Evolutionary conservation across 2,113 vertebrate species (phyloP).

Genomic region (Psittacula cyanocephala): DNA sequence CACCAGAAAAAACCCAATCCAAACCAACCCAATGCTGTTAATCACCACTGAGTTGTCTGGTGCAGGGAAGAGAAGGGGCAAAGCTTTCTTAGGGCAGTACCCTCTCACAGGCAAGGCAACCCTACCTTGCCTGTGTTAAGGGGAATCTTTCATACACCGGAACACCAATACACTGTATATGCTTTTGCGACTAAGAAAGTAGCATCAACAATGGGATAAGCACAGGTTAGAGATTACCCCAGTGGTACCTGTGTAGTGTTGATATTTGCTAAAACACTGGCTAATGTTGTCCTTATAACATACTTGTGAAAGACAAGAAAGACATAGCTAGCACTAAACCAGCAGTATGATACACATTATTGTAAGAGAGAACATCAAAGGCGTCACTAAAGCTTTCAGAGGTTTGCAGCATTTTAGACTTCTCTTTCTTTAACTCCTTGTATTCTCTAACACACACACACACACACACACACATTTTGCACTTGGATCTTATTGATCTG

Average conservation of each 20-base stretch:
- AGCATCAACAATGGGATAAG: neutral
- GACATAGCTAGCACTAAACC: neutral
- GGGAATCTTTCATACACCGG: neutral
- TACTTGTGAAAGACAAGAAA: neutral
- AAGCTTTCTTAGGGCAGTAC: neutral
- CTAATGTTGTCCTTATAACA: neutral
- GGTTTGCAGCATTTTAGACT: neutral
- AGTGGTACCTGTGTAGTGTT: neutral
- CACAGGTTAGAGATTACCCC: neutral
- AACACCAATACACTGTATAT: neutral
- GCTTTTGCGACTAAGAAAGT: neutral
- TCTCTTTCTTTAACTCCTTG: neutral
- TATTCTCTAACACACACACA: neutral
- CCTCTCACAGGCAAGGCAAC: neutral
- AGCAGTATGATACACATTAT: neutral
- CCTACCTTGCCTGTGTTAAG: neutral
- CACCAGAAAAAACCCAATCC: neutral
- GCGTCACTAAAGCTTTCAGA: neutral
- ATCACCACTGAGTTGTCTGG: neutral
- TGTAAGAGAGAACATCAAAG: neutral
- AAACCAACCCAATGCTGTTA: neutral
- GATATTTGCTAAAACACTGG: neutral
- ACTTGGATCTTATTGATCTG: neutral
- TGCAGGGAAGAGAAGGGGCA: neutral
- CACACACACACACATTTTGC: neutral